These are phyloP conservation scores for Bolinopsis microptera DNA, from an alignment of 37 sponge, comb jelly and placozoan species.

Conservation along the genomic window DNA sequence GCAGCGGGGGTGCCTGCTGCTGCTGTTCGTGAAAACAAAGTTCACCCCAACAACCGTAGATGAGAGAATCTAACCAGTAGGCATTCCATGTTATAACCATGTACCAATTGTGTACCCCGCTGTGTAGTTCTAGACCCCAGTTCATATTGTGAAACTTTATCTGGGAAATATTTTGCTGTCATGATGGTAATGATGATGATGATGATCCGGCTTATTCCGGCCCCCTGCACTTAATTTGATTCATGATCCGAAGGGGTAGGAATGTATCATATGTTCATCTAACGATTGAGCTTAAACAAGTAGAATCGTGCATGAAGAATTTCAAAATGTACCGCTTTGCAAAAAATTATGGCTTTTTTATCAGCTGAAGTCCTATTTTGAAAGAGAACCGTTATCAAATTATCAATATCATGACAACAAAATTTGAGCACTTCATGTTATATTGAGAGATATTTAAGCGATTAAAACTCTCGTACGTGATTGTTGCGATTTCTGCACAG, in stretches of 20 bases:
- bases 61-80: not conserved
- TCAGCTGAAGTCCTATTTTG: not conserved
- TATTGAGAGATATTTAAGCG: too few relatives aligned
- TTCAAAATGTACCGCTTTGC: not conserved
- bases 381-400: too few relatives aligned
- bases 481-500: not conserved
- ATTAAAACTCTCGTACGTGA: not conserved
- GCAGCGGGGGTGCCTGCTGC: slow-evolving; percentile 4
- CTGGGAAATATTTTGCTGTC: not conserved
- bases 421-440: not conserved
- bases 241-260: not conserved
- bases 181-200: not conserved
- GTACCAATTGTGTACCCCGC: not conserved
- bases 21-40: not conserved
- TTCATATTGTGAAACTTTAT: not conserved
- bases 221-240: not conserved
- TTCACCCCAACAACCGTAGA: not conserved
- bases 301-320: not conserved
- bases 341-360: not conserved
- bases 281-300: not conserved
- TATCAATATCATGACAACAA: not conserved
- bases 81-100: not conserved
- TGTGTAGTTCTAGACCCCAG: not conserved
- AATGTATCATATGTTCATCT: too few relatives aligned
- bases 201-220: not conserved